phyloP scores from a whole-genome alignment of 2,888 invertebrate species.

The Diarsia rubi region DNA sequence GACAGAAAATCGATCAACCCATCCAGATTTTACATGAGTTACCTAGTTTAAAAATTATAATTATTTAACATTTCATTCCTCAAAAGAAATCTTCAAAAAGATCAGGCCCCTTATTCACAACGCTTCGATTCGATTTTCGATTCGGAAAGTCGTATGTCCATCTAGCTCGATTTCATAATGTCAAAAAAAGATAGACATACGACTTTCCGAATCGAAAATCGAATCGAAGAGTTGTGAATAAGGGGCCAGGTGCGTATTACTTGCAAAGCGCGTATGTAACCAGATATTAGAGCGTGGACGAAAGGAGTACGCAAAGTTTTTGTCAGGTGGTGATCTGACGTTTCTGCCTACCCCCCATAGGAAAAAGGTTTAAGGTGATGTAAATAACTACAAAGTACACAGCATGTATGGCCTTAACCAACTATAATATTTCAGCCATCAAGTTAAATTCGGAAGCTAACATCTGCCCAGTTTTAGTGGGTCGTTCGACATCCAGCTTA shows the following conservation, averaged over 20 bases:
- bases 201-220: too few species aligned
- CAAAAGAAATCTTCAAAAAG: neutral
- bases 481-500: slow-evolving; percentile 62
- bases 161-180: too few species aligned
- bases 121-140: too few species aligned
- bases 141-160: too few species aligned
- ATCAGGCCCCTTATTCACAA: too few species aligned
- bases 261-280: neutral
- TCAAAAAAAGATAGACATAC: too few species aligned
- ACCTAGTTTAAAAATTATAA: neutral
- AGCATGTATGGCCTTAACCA: slow-evolving; percentile 11
- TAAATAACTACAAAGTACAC: neutral
- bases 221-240: too few species aligned
- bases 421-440: slow-evolving; percentile 17
- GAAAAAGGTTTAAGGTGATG: neutral
- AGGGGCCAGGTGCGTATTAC: neutral
- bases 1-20: neutral
- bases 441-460: slow-evolving; percentile 60
- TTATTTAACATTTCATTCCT: neutral
- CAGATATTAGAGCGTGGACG: neutral
- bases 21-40: neutral
- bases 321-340: neutral
- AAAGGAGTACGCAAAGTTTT: neutral
- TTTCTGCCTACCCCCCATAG: neutral
- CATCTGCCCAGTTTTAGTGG: slow-evolving; percentile 46